Base-by-base conservation (phyloP, 2,888 invertebrate genomes). In the Quadriops clusia region DNA sequence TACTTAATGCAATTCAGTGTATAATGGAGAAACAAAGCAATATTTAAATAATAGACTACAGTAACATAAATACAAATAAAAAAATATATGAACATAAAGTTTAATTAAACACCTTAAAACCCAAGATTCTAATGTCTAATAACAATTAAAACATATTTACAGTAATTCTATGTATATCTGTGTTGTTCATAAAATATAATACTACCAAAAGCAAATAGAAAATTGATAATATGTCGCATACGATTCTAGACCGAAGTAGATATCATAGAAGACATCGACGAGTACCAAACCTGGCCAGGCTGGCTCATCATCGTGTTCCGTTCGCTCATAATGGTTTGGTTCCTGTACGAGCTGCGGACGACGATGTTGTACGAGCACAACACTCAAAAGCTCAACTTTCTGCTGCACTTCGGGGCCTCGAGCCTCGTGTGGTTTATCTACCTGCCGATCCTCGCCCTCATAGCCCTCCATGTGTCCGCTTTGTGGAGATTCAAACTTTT, bases 361-460 rank as follows among this genome's bases (percentile, higher is more conserved):
- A 83, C 86, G 3, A 83, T 85, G 74, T 68, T 75, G 40, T 77
- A 81, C 45, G 85, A 85, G 53, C 78, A 80, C 54, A 80, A 82
- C 53, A 74, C 73, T 32, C 76, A 79, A 46, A 90, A 93, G 57
- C 67, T 93, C 17, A 84, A 91, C 56, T 97, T 97, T 61, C 72
- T 95, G 32, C 72, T 94, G 28, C 95, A 97, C 58, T 90, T 95
- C 60, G 97, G 94, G 31, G 95, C 95, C 8, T 94, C 94, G 9
- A 91, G 93, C 53, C 70, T 97, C 20, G 95, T 97, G 7, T 97
- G 97, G 97, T 94, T 97, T 56, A 89, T 94, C 45, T 95, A 97
- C 61, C 68, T 95, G 51, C 94, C 95, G 7, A 82, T 94, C 36
- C 79, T 95, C 42, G 94, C 93, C 32, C 72, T 95, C 30, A 83